phyloP scores from a whole-genome alignment of 2,113 vertebrate species.

The Rhabdornis inornatus region DNA sequence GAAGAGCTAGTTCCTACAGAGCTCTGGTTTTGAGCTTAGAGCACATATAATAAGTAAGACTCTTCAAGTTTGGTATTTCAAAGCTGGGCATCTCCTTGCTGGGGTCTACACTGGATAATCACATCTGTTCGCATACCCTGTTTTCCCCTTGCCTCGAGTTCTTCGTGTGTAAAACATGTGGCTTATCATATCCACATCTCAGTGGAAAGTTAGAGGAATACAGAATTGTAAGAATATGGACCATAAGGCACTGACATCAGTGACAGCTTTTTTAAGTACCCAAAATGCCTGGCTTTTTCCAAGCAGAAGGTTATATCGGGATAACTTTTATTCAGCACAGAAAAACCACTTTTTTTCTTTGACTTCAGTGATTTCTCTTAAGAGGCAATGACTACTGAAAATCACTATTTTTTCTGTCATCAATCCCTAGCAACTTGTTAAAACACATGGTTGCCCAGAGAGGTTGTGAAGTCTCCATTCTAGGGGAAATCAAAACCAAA shows the following conservation, averaged over 20 bases:
- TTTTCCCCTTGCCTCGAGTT: background rate
- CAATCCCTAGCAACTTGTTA: background rate
- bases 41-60: background rate
- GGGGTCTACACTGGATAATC: background rate
- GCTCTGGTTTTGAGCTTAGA: background rate
- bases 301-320: background rate
- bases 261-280: background rate
- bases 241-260: background rate
- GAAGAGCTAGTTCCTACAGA: background rate
- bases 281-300: background rate
- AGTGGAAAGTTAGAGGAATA: background rate
- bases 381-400: background rate
- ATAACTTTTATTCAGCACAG: background rate
- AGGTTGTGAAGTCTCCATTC: background rate
- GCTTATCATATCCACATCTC: background rate
- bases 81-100: background rate
- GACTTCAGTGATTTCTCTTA: background rate
- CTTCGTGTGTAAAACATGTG: background rate
- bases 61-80: background rate
- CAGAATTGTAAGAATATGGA: background rate
- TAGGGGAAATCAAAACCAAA: background rate
- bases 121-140: background rate
- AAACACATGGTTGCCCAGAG: background rate
- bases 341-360: background rate
- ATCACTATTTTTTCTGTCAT: background rate